Base-by-base conservation (phyloP, 92 coral and sea anemone species). In the Blastomussa wellsi region DNA sequence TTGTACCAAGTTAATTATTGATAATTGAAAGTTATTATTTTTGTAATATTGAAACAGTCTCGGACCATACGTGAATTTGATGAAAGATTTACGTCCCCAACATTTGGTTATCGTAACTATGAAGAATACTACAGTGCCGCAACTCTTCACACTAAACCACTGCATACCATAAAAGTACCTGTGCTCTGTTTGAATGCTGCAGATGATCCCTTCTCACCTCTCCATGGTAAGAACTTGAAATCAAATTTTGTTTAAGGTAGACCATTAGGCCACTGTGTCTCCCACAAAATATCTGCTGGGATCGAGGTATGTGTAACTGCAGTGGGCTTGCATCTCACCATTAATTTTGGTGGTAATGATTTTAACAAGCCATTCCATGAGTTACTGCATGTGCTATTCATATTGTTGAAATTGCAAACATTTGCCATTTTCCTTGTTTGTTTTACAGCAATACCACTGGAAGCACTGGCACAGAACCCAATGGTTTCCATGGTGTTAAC, bases 111-210 rank as follows among this genome's bases (percentile, higher is more conserved):
- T 65, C 80, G 89, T 5, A 84, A 91, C 82, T 93, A 93, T 68
- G 97, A 93, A 42, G 97, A 93, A n/a, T 93, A 93, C 82, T 93
- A 93, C 89, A 91, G 86, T 78, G 97, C 95, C 1, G 97, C 94
- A 2, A 86, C 97, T 10, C 91, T 93, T 78, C 97, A 93, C 84
- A 93, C 93, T 35, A 93, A 93, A 65, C 95, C 97, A n/a, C 87
- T 93, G 20, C 97, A 93, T 70, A 85, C 79, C 32, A 93, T 93
- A 37, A 84, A 79, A 67, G 92, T 93, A 3, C 97, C 97, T 71
- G 91, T 93, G 31, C 82, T 93, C 51, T 93, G 97, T 79, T 76
- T 93, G 71, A 93, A 93, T 81, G 97, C 97, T 9, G 97, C 97
- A 5, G 97, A 93, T 72, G 97, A 93, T 74, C 97, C 97, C 1